Evolutionary conservation across 2,888 invertebrate species (phyloP).

Genomic region (Melanchra persicariae): DNA sequence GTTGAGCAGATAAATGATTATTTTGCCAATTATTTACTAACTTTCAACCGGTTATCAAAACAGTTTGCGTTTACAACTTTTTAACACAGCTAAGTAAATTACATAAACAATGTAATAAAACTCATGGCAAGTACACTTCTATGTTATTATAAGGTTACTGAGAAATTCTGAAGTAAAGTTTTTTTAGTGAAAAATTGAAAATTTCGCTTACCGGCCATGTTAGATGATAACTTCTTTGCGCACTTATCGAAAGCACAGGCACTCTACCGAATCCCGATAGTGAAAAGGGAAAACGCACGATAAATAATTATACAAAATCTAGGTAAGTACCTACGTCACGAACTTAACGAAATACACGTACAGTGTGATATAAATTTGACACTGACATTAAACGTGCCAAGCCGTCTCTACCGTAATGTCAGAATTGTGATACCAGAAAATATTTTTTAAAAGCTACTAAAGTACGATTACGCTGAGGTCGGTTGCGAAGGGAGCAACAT

Average conservation of each 20-base stretch:
- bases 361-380: constrained; percentile 35
- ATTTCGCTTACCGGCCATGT: constrained; percentile 80
- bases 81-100: not conserved
- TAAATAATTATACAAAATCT: constrained; percentile 31
- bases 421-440: constrained; percentile 30
- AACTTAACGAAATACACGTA: constrained; percentile 24
- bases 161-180: not conserved
- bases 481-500: too few species aligned
- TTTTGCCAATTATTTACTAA: not conserved
- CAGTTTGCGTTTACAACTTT: not conserved
- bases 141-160: not conserved
- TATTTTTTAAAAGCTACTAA: too few species aligned
- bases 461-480: too few species aligned
- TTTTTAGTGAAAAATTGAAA: constrained; percentile 30
- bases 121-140: constrained; percentile 9
- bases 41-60: not conserved
- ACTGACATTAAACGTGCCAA: constrained; percentile 35
- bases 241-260: constrained; percentile 42
- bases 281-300: constrained; percentile 36
- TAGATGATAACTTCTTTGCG: constrained; percentile 30
- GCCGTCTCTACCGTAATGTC: constrained; percentile 19
- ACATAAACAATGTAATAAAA: constrained; percentile 11
- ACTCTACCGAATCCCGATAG: constrained; percentile 44
- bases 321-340: too few species aligned
- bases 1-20: not conserved